These are phyloP conservation scores for Chymomyza fuscimana DNA, from an alignment of 2,888 invertebrate species.

Conservation along the genomic window DNA sequence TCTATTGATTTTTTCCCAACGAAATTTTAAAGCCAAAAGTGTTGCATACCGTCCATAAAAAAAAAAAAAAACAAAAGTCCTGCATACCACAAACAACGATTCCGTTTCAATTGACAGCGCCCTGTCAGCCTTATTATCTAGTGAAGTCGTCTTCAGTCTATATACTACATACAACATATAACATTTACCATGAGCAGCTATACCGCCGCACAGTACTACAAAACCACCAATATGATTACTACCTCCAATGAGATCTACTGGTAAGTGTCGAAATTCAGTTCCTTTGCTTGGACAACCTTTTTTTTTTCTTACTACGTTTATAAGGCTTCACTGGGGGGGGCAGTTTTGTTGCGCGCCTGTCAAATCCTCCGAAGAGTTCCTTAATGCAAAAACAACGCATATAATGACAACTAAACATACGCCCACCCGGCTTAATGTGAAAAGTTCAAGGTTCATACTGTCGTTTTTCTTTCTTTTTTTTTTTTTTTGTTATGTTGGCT, in stretches of 20 bases:
- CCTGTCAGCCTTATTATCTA: slow-evolving; percentile 53
- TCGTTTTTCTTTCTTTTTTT: background rate
- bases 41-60: slow-evolving; percentile 56
- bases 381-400: background rate
- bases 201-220: slow-evolving; percentile 68
- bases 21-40: slow-evolving; percentile 56
- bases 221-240: slow-evolving; percentile 74
- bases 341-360: background rate
- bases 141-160: background rate
- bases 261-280: slow-evolving; percentile 56
- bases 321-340: slow-evolving; percentile 23
- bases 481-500: too few species aligned
- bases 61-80: slow-evolving; percentile 32
- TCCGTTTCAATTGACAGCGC: slow-evolving; percentile 63
- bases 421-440: slow-evolving; percentile 25
- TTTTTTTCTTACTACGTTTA: background rate
- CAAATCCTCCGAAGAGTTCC: background rate
- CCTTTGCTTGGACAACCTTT: background rate
- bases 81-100: slow-evolving; percentile 56
- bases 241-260: slow-evolving; percentile 77
- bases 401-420: background rate
- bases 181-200: slow-evolving; percentile 63
- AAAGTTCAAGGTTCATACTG: slow-evolving; percentile 44
- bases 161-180: background rate
- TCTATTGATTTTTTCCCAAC: slow-evolving; percentile 13